These are phyloP conservation scores for Allolobophora icterica DNA, from an alignment of 2,888 invertebrate genomes.

Conservation along the genomic window DNA sequence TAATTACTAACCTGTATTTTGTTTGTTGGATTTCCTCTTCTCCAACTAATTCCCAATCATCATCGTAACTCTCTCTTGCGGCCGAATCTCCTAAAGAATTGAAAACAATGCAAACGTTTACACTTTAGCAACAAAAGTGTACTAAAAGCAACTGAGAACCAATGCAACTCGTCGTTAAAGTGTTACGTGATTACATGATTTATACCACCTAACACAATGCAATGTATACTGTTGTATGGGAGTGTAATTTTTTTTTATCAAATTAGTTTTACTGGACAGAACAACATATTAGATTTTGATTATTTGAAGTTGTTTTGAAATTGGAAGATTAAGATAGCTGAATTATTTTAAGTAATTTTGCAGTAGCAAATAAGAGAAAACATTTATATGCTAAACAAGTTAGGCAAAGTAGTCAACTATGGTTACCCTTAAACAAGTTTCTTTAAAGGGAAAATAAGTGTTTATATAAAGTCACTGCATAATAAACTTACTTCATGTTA, in stretches of 20 bases:
- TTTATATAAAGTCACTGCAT: not conserved
- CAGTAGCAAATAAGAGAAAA: not conserved
- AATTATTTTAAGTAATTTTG: not conserved
- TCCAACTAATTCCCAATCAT: constrained; percentile 23
- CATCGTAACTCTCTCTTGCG: not conserved
- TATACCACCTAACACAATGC: not conserved
- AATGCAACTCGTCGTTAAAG: too few relatives aligned
- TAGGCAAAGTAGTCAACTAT: not conserved
- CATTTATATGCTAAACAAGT: not conserved
- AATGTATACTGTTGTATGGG: not conserved
- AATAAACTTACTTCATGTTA: not conserved
- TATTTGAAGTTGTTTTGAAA: not conserved
- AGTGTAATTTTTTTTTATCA: not conserved
- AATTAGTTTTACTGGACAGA: not conserved
- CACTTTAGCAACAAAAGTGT: too few relatives aligned
- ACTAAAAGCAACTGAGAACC: too few relatives aligned
- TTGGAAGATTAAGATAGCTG: not conserved
- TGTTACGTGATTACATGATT: not conserved
- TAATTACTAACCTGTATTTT: constrained; percentile 8
- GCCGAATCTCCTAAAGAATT: not conserved
- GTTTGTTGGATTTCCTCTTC: not conserved
- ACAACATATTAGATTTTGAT: not conserved
- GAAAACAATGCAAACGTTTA: not conserved
- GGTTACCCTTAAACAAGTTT: not conserved
- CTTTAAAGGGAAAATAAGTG: not conserved